Percentiles rank a stretch among this genome's conserved stretches.
These are phyloP conservation scores for Agonopterix arenella DNA, from an alignment of 2,888 invertebrate species.

Conservation along the genomic window DNA sequence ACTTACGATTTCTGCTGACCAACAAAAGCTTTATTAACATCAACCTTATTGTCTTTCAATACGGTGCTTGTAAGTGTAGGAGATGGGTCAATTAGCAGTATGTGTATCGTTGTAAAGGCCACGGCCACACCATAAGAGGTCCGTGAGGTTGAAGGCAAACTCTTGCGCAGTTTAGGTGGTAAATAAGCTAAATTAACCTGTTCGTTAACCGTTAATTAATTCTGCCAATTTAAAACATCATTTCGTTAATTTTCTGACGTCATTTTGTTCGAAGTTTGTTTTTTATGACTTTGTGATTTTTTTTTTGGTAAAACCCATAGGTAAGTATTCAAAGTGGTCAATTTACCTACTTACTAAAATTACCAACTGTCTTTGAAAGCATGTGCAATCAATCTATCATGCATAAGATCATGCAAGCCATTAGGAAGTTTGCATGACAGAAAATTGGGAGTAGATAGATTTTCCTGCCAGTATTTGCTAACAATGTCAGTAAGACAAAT, in stretches of 20 bases:
- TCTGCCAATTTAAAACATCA: background rate
- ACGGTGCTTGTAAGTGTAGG: background rate
- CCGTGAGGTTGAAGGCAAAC: slow-evolving; percentile 9
- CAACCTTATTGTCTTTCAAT: background rate
- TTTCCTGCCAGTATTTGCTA: too few species aligned
- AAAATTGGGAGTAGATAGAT: too few species aligned
- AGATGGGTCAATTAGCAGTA: background rate
- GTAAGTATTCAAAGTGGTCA: too few species aligned
- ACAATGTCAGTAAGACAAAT: too few species aligned
- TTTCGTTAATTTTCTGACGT: background rate
- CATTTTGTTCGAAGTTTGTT: too few species aligned
- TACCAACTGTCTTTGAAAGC: too few species aligned
- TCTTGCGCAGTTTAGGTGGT: slow-evolving; percentile 3
- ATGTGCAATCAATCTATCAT: too few species aligned
- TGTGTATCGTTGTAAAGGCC: background rate
- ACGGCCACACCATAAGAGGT: background rate
- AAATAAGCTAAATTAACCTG: slow-evolving; percentile 6
- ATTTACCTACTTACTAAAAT: too few species aligned
- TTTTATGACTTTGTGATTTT: too few species aligned
- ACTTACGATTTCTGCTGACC: background rate
- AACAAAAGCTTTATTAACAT: background rate
- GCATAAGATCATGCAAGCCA: too few species aligned
- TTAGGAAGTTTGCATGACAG: too few species aligned
- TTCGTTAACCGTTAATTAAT: slow-evolving; percentile 7
- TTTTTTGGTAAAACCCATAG: too few species aligned